These are phyloP conservation scores for Carapus acus DNA, from an alignment of 2,797 vertebrate genomes.

Conservation along the genomic window DNA sequence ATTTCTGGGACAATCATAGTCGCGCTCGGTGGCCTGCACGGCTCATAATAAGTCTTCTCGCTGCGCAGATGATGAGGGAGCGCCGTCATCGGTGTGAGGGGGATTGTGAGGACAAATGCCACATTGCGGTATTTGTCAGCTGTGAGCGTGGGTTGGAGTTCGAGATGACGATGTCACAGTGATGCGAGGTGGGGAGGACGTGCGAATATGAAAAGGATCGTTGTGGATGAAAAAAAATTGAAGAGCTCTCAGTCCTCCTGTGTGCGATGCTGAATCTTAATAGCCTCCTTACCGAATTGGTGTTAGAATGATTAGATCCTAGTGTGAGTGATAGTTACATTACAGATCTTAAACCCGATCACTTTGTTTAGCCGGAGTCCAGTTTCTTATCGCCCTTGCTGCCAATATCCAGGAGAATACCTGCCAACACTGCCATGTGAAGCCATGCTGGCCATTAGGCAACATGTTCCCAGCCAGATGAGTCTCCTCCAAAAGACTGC, in stretches of 20 bases:
- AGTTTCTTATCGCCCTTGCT: conserved; percentile 48
- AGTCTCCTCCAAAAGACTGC: conserved; percentile 4
- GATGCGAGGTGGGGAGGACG: not conserved
- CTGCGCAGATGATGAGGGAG: too few species aligned
- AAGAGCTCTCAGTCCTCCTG: too few species aligned
- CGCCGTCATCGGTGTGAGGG: not conserved
- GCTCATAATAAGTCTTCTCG: too few species aligned
- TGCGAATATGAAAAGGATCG: not conserved
- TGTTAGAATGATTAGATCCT: conserved; percentile 22
- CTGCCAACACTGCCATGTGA: conserved; percentile 44
- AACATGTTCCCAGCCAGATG: conserved; percentile 8
- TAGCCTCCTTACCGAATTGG: conserved; percentile 9
- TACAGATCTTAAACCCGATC: too few species aligned
- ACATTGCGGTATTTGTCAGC: conserved; percentile 3
- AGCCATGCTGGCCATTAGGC: conserved; percentile 2
- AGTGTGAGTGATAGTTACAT: too few species aligned
- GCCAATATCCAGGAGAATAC: conserved; percentile 53
- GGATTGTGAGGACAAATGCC: not conserved
- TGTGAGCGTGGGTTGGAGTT: conserved; percentile 2
- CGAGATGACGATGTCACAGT: not conserved
- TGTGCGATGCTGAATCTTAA: conserved; percentile 1
- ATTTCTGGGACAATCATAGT: too few species aligned
- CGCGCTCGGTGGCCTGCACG: too few species aligned
- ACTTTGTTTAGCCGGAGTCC: conserved; percentile 26
- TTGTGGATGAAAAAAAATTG: too few species aligned